A percentile compares a stretch with the other conserved stretches of the same genome.
phyloP scores from a whole-genome alignment of 2,888 invertebrate genomes.

The Leptarthrus brevirostris region DNA sequence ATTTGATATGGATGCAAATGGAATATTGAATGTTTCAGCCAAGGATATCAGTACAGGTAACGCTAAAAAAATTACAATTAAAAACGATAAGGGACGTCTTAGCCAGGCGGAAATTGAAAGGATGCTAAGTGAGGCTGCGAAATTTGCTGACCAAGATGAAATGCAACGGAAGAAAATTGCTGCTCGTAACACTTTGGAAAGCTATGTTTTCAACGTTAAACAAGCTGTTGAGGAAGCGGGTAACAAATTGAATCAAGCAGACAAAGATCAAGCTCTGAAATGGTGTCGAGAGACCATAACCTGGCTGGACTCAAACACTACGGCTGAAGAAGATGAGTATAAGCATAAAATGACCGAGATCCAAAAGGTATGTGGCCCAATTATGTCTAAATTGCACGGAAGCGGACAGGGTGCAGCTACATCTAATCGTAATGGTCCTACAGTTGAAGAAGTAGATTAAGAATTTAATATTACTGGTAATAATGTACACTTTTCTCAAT shows the following conservation, averaged over 20 bases:
- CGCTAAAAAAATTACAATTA: constrained; percentile 79
- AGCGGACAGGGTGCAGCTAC: constrained; percentile 58
- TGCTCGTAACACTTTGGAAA: constrained; percentile 76
- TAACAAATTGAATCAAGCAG: constrained; percentile 72
- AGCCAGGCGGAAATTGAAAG: constrained; percentile 82
- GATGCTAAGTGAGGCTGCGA: constrained; percentile 78
- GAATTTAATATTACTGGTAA: no score
- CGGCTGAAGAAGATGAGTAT: constrained; percentile 78
- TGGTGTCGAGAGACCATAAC: constrained; percentile 73
- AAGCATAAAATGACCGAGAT: constrained; percentile 66
- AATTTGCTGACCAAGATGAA: constrained; percentile 76
- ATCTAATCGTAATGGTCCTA: constrained; percentile 64
- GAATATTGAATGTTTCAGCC: constrained; percentile 88
- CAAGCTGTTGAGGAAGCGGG: constrained; percentile 75
- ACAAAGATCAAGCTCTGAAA: constrained; percentile 75
- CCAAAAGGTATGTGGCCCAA: constrained; percentile 61
- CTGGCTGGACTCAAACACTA: constrained; percentile 79
- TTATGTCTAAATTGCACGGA: constrained; percentile 56
- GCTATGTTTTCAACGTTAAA: constrained; percentile 74
- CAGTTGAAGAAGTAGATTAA: constrained; percentile 57
- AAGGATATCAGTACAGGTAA: constrained; percentile 73
- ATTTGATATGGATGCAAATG: no score
- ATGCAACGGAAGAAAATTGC: constrained; percentile 74
- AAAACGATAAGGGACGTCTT: constrained; percentile 81
- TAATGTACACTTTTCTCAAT: no score